Percentiles rank a stretch among this genome's conserved stretches.
Evolutionary conservation across 2,888 invertebrate species (phyloP).

Genomic region (Epistrophella euchroma): DNA sequence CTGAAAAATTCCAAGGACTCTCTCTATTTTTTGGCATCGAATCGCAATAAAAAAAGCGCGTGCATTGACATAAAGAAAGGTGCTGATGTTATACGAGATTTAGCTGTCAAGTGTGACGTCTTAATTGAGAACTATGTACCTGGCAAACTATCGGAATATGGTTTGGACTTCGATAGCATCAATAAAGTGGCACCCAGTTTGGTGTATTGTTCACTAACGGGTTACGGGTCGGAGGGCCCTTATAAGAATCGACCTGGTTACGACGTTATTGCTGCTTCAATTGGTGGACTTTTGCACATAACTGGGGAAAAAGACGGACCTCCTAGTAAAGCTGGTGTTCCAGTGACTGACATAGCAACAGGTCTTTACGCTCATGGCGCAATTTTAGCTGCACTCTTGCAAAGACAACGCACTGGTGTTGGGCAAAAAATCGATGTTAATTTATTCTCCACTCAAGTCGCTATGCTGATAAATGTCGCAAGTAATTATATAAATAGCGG

Average conservation of each 20-base stretch:
- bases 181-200: slow-evolving; percentile 89
- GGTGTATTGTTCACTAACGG: slow-evolving; percentile 97
- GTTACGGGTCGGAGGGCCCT: slow-evolving; percentile 95
- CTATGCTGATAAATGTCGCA: slow-evolving; percentile 94
- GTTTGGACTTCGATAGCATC: slow-evolving; percentile 92
- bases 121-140: slow-evolving; percentile 97
- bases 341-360: slow-evolving; percentile 96
- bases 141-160: slow-evolving; percentile 91
- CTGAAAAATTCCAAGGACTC: slow-evolving; percentile 87
- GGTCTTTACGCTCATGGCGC: slow-evolving; percentile 98
- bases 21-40: slow-evolving; percentile 93
- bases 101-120: slow-evolving; percentile 92
- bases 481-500: slow-evolving; percentile 95
- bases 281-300: slow-evolving; percentile 94
- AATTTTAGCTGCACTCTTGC: slow-evolving; percentile 94
- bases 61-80: slow-evolving; percentile 92
- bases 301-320: slow-evolving; percentile 94
- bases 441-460: slow-evolving; percentile 95
- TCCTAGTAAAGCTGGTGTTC: slow-evolving; percentile 96
- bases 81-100: slow-evolving; percentile 89
- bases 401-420: slow-evolving; percentile 89
- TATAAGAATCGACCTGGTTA: slow-evolving; percentile 95
- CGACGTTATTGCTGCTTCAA: slow-evolving; percentile 97
- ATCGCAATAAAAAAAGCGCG: slow-evolving; percentile 97
- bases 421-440: slow-evolving; percentile 98